Base-by-base conservation (phyloP, 2,797 vertebrate species). In the Dipus sagitta region DNA sequence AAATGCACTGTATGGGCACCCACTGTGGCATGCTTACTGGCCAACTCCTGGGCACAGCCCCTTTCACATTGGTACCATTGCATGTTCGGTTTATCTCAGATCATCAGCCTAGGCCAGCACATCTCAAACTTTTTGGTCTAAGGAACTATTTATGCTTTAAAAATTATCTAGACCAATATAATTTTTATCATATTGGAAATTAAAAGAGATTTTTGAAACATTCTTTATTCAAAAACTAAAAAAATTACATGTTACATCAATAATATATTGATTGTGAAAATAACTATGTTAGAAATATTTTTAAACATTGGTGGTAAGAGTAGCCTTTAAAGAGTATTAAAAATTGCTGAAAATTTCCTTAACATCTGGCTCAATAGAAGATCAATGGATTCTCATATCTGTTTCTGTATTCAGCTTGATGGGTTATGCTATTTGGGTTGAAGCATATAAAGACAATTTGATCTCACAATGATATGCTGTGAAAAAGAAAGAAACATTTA, bases 281-380 rank as follows among this genome's bases (percentile, higher is more conserved):
- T 74, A 92, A 83, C 68, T 91, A n/a, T 89, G 93, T 93, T 96
- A 62, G 26, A 88, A 94, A 95, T 67, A 83, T 26, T 65, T 65
- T 92, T 96, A 47, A 89, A 60, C 74, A 75, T 64, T 34, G 77
- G 83, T 70, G 34, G 42, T 42, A 71, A 88, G 58, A 86, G 20
- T 68, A 77, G 4, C 34, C 81, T 86, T 81, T 67, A 58, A 58
- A 58, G 17, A 58, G 54, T 58, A 58, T 58, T 58, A 77, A 58
- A 26, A 3, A 58, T 79, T 90, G 90, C 34, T 92, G 9, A 21
- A 92, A 93, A 80, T 92, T 4, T 96, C 65, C 88, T 88, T 88
- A 90, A 26, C 83, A 80, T 75, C 24, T 92, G 30, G 10, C n/a
- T 95, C 74, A 65, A 38, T 77, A 65, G 76, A 74, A 93, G 64